phyloP scores from a whole-genome alignment of 2,888 invertebrate genomes.

The Ceriagrion tenellum region DNA sequence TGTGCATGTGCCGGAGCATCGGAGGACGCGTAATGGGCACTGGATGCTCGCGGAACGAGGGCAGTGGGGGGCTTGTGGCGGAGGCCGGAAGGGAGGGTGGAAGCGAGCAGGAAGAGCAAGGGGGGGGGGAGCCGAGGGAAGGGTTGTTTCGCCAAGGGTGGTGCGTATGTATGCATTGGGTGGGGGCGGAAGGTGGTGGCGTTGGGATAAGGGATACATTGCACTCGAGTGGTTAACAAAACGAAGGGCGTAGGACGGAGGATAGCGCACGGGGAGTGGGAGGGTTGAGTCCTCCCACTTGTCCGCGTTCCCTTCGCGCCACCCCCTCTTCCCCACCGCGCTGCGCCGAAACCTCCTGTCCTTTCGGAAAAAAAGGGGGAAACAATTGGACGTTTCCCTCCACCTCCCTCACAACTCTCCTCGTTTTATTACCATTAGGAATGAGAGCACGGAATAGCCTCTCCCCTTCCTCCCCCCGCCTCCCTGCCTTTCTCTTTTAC shows the following conservation, averaged over 20 bases:
- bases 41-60: neutral
- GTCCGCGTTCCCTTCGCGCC: neutral
- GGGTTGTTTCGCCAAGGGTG: conserved; percentile 6
- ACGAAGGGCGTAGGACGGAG: neutral
- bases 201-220: conserved; percentile 4
- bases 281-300: neutral
- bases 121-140: neutral
- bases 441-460: neutral
- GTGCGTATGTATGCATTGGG: too few relatives aligned
- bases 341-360: neutral
- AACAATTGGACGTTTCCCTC: neutral
- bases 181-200: neutral
- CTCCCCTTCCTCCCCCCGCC: neutral
- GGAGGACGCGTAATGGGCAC: conserved; percentile 12
- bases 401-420: neutral
- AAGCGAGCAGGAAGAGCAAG: neutral
- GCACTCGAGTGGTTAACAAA: conserved; percentile 32
- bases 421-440: conserved; percentile 22
- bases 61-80: neutral
- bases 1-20: neutral
- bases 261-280: neutral
- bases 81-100: neutral
- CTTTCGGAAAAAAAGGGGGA: neutral
- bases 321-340: neutral
- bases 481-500: neutral